Base-by-base conservation (phyloP, 2,113 vertebrate species). In the Periophthalmus modestus region DNA sequence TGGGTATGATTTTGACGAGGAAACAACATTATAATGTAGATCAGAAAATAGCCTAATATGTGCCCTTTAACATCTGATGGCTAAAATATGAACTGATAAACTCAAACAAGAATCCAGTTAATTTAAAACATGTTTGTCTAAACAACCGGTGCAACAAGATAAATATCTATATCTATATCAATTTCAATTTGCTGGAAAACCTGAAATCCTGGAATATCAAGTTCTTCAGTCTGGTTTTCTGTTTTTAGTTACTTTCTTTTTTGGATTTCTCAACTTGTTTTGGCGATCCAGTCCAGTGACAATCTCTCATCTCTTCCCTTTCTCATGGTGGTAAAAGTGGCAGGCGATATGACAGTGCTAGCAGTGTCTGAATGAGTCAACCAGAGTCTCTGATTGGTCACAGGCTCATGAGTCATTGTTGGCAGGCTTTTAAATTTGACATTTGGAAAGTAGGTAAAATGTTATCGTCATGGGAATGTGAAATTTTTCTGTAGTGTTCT, bases 391-490 rank as follows among this genome's bases (percentile, higher is more conserved):
- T 65, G 62, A 65, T 39, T 65, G 62, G 62, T 39, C 34, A 10
- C 62, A 11, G 18, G 6, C 59, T 9, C 62, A 7, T 65, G 62
- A 65, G 33, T 65, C 62, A 65, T 34, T n/a, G 33, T 36, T n/a
- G 34, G 18, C 33, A 10, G 28, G 62, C 62, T 65, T 65, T 65
- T 39, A 19, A 65, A 39, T 65, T 11, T 65, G 62, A 65, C 62
- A 65, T 65, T 65, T 65, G 10, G 34, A 65, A n/a, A 36, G 18
- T 39, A 65, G 18, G 62, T 65, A 65, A 39, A 19, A 39, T 65
- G 21, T 23, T 59, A 11, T 59, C 2, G 57, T 59, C 57, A 59
- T 65, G 33, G 34, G 62, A 39, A 34, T 62, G 18, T 9, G 57
- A 34, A 24, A 34, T 34, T 34, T 28, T 28, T 28, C 3, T 28